Evolutionary conservation across 2,113 vertebrate genomes (phyloP).

Genomic region (Hemibagrus wyckioides): DNA sequence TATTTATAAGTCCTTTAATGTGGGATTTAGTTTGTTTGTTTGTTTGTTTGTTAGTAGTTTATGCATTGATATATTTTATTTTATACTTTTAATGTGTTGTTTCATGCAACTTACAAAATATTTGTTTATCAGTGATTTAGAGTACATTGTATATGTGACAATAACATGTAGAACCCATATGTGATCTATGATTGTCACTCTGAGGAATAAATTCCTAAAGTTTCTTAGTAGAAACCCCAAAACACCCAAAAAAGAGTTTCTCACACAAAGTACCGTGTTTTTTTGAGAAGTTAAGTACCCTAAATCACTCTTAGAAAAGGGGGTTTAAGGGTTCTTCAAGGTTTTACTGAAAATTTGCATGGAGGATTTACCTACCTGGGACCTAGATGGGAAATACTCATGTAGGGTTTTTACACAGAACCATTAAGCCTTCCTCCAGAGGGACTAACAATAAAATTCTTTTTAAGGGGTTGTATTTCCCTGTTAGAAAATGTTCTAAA

Average conservation of each 20-base stretch:
- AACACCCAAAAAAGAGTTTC: background rate
- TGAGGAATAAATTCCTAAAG: background rate
- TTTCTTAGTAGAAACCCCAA: background rate
- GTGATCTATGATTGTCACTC: background rate
- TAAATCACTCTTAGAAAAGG: background rate
- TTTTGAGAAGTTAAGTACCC: background rate
- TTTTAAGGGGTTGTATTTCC: background rate
- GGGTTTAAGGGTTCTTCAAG: background rate
- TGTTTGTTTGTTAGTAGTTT: background rate
- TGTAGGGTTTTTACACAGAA: background rate
- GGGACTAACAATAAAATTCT: background rate
- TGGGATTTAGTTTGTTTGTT: background rate
- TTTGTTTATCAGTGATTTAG: background rate
- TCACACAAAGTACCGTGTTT: background rate
- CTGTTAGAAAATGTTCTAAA: background rate
- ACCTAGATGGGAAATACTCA: background rate
- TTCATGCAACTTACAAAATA: background rate
- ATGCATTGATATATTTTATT: background rate
- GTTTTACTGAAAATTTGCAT: background rate
- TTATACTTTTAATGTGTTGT: background rate
- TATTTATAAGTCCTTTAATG: background rate
- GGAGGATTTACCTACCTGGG: background rate
- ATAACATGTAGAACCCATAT: background rate
- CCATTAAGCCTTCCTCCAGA: background rate
- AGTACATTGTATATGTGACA: background rate